These are phyloP conservation scores for Monomorium pharaonis DNA, from an alignment of 1,140 invertebrate genomes.

Conservation along the genomic window DNA sequence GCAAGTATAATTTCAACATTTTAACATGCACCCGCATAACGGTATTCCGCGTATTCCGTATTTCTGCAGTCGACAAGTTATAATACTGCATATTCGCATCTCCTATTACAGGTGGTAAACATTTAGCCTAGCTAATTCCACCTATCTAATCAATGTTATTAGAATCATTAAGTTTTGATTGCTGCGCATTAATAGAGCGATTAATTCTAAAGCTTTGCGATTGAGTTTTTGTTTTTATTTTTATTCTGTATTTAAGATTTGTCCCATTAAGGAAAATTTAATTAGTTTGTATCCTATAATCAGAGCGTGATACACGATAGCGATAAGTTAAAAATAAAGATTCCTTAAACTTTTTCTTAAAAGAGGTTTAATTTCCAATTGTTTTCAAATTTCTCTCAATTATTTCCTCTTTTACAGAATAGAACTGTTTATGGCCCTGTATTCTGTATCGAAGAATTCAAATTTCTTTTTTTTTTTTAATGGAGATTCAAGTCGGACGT, in stretches of 20 bases:
- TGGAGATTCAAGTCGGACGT: background rate
- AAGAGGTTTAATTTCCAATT: background rate
- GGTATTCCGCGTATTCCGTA: constrained; percentile 24
- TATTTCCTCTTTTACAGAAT: background rate
- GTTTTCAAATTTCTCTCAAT: background rate
- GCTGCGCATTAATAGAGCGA: background rate
- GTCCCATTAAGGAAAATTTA: background rate
- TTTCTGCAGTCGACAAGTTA: background rate
- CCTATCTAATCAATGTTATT: background rate
- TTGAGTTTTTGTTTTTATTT: background rate
- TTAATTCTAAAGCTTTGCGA: background rate
- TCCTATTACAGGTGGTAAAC: background rate
- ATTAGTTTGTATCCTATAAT: background rate
- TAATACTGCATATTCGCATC: background rate
- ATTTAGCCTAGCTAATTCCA: background rate
- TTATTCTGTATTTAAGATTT: background rate
- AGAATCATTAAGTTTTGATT: background rate
- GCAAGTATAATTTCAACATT: background rate
- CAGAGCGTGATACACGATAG: background rate
- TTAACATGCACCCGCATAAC: constrained; percentile 18
- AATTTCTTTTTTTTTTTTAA: background rate
- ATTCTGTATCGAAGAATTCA: background rate
- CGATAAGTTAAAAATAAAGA: background rate
- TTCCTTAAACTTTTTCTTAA: background rate
- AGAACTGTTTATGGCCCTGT: background rate